phyloP scores from a whole-genome alignment of 1,140 invertebrate genomes.

The Asobara japonica region DNA sequence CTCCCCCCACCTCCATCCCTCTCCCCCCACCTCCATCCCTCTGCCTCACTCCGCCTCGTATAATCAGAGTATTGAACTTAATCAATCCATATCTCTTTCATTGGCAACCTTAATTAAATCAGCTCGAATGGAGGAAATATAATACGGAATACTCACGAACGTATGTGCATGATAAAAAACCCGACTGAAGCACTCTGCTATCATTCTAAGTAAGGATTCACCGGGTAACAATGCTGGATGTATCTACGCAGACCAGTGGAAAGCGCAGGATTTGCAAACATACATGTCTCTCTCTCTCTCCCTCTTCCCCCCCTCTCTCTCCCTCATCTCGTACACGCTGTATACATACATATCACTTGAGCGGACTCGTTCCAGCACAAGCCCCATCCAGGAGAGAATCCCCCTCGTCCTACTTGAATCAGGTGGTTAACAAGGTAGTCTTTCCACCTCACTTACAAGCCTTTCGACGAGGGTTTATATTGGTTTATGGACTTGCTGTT shows the following conservation, averaged over 20 bases:
- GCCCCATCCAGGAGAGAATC: background rate
- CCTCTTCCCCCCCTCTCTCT: too few species aligned
- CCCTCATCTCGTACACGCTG: background rate
- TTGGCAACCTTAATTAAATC: background rate
- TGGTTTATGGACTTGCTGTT: background rate
- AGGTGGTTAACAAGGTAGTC: constrained; percentile 40
- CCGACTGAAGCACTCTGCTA: background rate
- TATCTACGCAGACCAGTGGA: background rate
- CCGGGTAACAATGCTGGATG: background rate
- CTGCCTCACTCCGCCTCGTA: background rate
- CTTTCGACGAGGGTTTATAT: background rate
- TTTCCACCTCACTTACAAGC: constrained; percentile 10
- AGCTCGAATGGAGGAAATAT: background rate
- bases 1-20: background rate
- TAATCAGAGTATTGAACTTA: background rate
- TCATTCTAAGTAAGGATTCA: background rate
- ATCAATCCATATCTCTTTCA: background rate
- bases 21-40: background rate
- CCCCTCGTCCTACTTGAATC: constrained; percentile 39
- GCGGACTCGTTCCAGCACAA: background rate
- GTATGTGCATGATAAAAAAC: background rate
- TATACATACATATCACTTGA: constrained; percentile 7
- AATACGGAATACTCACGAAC: background rate
- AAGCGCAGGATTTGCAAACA: background rate
- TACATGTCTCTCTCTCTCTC: background rate